phyloP scores from a whole-genome alignment of 1,140 invertebrate species.

The Drosophila mojavensis region DNA sequence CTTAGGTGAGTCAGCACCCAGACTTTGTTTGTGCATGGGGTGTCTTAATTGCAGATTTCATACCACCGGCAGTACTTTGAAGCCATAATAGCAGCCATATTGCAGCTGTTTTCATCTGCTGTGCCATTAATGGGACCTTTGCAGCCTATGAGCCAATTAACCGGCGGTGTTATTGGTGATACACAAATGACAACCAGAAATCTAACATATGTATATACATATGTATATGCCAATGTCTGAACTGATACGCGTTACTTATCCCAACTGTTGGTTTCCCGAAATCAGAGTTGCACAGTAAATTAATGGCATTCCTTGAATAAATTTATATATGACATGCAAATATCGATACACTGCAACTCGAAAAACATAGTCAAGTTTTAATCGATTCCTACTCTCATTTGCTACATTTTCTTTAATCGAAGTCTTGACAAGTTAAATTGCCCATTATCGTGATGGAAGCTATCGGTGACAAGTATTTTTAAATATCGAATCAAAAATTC shows the following conservation, averaged over 20 bases:
- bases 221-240: neutral
- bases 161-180: neutral
- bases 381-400: too few relatives aligned
- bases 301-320: neutral
- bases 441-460: too few relatives aligned
- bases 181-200: slow-evolving; percentile 23
- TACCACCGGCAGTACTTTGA: slow-evolving; percentile 39
- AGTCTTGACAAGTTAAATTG: too few relatives aligned
- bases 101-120: slow-evolving; percentile 35
- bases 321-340: neutral
- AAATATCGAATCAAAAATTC: too few relatives aligned
- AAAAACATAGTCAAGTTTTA: too few relatives aligned
- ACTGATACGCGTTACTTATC: neutral
- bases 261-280: neutral
- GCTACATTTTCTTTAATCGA: too few relatives aligned
- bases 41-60: slow-evolving; percentile 2
- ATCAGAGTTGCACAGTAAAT: neutral
- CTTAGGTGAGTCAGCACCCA: slow-evolving; percentile 52
- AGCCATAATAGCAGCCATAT: slow-evolving; percentile 66
- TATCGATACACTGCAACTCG: neutral
- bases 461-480: too few relatives aligned
- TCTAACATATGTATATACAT: slow-evolving; percentile 15
- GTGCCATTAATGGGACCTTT: slow-evolving; percentile 47
- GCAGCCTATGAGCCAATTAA: neutral
- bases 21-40: slow-evolving; percentile 1